Evolutionary conservation across 2,888 invertebrate species (phyloP), one percentile per base, ranked within the genome.

Genomic region (Falcaria lacertinaria): DNA sequence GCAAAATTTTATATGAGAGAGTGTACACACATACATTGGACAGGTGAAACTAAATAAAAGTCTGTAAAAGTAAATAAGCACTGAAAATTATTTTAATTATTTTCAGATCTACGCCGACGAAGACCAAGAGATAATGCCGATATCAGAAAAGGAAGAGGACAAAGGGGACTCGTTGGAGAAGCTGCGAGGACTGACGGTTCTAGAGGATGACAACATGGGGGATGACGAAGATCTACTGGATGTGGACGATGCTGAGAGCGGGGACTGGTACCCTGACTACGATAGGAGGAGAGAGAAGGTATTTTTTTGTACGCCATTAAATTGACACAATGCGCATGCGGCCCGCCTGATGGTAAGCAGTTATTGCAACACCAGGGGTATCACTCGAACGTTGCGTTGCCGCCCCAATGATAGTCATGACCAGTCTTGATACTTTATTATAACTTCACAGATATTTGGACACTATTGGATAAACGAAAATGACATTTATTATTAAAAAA

Each of bases 21-120:
- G n/a, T n/a, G n/a, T n/a, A n/a, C n/a, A n/a, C n/a, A n/a, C n/a
- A n/a, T n/a, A n/a, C n/a, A n/a, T n/a, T n/a, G n/a, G n/a, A n/a
- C n/a, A n/a, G n/a, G n/a, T n/a, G n/a, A n/a, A n/a, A n/a, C n/a
- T n/a, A n/a, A n/a, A n/a, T n/a, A n/a, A n/a, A n/a, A n/a, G n/a
- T n/a, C n/a, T n/a, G n/a, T n/a, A n/a, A n/a, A n/a, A n/a, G n/a
- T n/a, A n/a, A n/a, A n/a, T n/a, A n/a, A n/a, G n/a, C n/a, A n/a
- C n/a, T n/a, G n/a, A n/a, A n/a, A n/a, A 6, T 19, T 19, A 4
- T 19, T 19, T 6, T 19, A 19, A 19, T 19, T 19, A 19, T 34
- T 61, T 62, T 0, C 69, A 87, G 88, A 77, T 88, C 46, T 88
- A 86, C 49, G 79, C 87, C 0, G 87, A 86, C 25, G 84, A 82